phyloP scores from a whole-genome alignment of 2,113 vertebrate species.

The Daubentonia madagascariensis region DNA sequence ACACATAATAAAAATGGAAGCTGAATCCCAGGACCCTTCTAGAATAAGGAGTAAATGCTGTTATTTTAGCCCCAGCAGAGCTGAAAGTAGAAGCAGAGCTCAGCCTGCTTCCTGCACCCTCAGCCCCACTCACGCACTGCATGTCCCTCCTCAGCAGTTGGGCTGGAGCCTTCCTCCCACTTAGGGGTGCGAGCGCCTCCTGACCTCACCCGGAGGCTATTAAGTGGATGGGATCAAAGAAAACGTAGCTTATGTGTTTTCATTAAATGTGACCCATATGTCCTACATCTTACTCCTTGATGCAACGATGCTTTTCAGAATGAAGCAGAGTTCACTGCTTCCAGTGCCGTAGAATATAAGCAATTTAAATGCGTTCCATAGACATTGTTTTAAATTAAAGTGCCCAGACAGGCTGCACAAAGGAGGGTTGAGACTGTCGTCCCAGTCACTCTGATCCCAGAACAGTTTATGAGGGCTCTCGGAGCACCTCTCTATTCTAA shows the following conservation, averaged over 20 bases:
- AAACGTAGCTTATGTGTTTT: neutral
- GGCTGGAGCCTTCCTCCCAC: neutral
- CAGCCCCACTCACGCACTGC: neutral
- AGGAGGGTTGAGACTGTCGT: neutral
- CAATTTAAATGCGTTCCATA: neutral
- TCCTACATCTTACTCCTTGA: neutral
- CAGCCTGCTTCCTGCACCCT: neutral
- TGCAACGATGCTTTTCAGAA: neutral
- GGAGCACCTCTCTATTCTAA: neutral
- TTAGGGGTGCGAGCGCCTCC: neutral
- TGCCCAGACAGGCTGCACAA: neutral
- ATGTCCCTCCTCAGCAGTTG: neutral
- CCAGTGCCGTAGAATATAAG: neutral
- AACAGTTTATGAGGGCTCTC: neutral
- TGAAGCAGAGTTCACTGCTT: neutral
- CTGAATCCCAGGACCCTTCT: neutral
- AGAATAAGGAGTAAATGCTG: neutral
- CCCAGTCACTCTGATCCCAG: neutral
- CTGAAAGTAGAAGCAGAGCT: neutral
- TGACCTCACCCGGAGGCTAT: neutral
- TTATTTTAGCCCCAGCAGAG: neutral
- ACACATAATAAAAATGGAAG: neutral
- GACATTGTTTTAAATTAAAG: slow-evolving; percentile 1
- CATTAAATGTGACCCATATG: neutral
- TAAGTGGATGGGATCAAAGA: neutral